Evolutionary conservation across 2,113 vertebrate species (phyloP), one percentile per base, ranked within the genome.

Genomic region (Equus przewalskii): DNA sequence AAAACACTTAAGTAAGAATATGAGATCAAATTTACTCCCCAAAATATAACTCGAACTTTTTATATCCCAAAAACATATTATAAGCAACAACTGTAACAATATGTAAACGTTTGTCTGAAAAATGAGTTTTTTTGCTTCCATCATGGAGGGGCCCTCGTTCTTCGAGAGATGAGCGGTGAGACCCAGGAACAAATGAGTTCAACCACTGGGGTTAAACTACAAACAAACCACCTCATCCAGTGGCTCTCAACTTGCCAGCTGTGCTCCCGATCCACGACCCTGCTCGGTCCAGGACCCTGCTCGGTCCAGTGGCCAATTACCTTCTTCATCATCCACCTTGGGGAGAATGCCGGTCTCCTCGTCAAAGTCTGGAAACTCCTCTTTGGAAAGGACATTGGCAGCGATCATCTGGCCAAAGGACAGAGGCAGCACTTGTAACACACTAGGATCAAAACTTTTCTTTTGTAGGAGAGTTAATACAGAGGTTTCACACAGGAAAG

Each of bases 311-410:
- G 69, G 41, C n/a, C 28, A 15, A 30, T 70, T 99, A 99, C 99
- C 99, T 98, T 99, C 99, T 96, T 99, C 99, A 95, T 99, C 99
- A 79, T 99, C 99, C 5, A 99, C 99, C 98, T 99, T 99, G 73
- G 99, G 99, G 81, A 99, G 99, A 96, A 99, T 99, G 8, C 99
- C 99, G 0, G 99, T 99, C 98, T 99, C 99, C 92, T 99, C 99
- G 86, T 99, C 99, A 30, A 99, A 99, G 98, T 99, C 99, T 54
- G 99, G 99, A 97, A 99, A 99, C 95, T 99, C 99, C 93, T 99
- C 99, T 98, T 99, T 99, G 90, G 99, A 99, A 93, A 99, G 99
- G 14, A 99, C 99, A 26, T 99, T 99, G 92, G 99, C 99, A 93
- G 99, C 99, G 67, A 99, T 99, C 99, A 99, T 99, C 99, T 99